phyloP scores from a whole-genome alignment of 2,888 invertebrate species.

The Ceriagrion tenellum region DNA sequence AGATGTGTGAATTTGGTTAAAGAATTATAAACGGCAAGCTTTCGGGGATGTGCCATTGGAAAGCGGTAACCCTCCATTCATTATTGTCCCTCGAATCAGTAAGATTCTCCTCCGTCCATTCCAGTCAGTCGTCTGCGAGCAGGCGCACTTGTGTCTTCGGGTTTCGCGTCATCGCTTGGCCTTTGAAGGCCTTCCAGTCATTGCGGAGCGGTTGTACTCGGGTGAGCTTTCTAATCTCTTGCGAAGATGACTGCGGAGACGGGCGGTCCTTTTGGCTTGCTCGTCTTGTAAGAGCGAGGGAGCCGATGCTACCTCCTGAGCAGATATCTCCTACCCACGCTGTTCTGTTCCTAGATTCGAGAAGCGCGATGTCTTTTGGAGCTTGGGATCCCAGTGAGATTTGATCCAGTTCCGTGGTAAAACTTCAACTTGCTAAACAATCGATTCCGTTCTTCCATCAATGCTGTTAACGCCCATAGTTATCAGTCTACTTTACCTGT shows the following conservation, averaged over 20 bases:
- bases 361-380: not conserved
- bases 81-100: not conserved
- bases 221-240: not conserved
- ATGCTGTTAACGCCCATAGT: too few species aligned
- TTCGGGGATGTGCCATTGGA: too few species aligned
- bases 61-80: too few species aligned
- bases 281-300: not conserved
- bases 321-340: not conserved
- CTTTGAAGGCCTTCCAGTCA: not conserved
- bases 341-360: not conserved
- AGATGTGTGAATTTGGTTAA: too few species aligned
- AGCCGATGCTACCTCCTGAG: not conserved
- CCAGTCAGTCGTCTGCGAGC: not conserved
- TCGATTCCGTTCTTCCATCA: too few species aligned
- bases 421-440: too few species aligned
- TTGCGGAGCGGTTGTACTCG: not conserved
- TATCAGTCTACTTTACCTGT: too few species aligned
- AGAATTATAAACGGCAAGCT: too few species aligned
- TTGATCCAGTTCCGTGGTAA: too few species aligned
- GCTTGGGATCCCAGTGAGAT: not conserved
- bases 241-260: not conserved
- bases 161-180: not conserved
- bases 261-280: not conserved
- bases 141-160: not conserved
- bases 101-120: not conserved